phyloP scores from a whole-genome alignment of 1,140 invertebrate genomes.

The Drepana arcuata region DNA sequence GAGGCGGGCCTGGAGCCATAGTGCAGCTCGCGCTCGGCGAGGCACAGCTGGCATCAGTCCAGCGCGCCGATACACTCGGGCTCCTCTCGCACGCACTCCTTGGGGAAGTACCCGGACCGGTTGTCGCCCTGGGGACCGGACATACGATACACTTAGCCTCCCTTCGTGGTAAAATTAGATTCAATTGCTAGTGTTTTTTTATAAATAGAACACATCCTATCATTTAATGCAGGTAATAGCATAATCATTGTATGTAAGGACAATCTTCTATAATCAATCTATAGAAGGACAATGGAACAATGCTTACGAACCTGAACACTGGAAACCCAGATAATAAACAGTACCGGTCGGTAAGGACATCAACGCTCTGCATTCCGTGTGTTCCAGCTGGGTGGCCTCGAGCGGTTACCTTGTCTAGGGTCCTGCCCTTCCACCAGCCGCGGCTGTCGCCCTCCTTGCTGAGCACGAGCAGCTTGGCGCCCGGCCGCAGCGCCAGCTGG shows the following conservation, averaged over 20 bases:
- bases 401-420: conserved; percentile 71
- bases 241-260: too few relatives aligned
- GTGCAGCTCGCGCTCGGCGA: conserved; percentile 56
- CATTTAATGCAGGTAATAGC: too few relatives aligned
- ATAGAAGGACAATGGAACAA: too few relatives aligned
- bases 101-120: conserved; percentile 66
- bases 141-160: too few relatives aligned
- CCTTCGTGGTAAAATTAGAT: too few relatives aligned
- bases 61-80: conserved; percentile 64
- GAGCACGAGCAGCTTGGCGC: conserved; percentile 80
- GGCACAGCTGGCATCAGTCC: conserved; percentile 65
- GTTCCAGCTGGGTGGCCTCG: conserved; percentile 84
- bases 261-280: too few relatives aligned
- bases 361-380: too few relatives aligned
- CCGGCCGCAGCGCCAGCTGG: conserved; percentile 83
- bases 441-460: conserved; percentile 67
- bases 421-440: conserved; percentile 68
- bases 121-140: conserved; percentile 61
- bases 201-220: too few relatives aligned
- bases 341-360: too few relatives aligned
- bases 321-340: too few relatives aligned
- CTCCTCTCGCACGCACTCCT: conserved; percentile 69
- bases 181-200: too few relatives aligned
- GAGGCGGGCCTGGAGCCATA: conserved; percentile 16
- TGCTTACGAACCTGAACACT: too few relatives aligned